Percentiles rank a stretch among this genome's conserved stretches.
These are phyloP conservation scores for Anser cygnoides DNA, from an alignment of 2,113 vertebrate genomes.

Conservation along the genomic window DNA sequence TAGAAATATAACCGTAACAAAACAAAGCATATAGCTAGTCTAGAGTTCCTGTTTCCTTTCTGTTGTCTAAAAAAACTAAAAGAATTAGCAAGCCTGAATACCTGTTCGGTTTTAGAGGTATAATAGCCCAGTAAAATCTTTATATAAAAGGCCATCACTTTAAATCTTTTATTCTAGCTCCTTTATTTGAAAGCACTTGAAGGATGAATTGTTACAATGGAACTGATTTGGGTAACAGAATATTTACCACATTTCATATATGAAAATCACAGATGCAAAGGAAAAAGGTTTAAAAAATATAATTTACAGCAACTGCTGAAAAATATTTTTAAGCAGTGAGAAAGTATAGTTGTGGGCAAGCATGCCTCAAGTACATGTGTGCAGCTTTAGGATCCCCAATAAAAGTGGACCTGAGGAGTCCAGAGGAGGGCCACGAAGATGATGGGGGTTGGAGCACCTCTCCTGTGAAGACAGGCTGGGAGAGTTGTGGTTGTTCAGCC, in stretches of 20 bases:
- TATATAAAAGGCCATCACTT: not conserved
- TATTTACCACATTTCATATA: not conserved
- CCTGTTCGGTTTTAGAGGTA: not conserved
- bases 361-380: not conserved
- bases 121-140: not conserved
- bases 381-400: not conserved
- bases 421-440: not conserved
- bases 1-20: not conserved
- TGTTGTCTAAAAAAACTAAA: not conserved
- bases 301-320: not conserved
- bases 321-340: not conserved
- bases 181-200: not conserved
- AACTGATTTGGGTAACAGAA: not conserved
- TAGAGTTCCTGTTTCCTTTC: not conserved
- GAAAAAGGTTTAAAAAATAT: not conserved
- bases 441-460: not conserved
- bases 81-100: not conserved
- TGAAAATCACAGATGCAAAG: not conserved
- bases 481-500: not conserved
- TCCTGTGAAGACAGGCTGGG: not conserved
- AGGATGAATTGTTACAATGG: not conserved
- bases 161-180: not conserved
- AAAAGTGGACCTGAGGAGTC: not conserved
- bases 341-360: not conserved
- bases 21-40: not conserved